Conservation (phyloP, 92 coral and sea anemone genomes). For the Epizoanthus rinbou region DNA sequence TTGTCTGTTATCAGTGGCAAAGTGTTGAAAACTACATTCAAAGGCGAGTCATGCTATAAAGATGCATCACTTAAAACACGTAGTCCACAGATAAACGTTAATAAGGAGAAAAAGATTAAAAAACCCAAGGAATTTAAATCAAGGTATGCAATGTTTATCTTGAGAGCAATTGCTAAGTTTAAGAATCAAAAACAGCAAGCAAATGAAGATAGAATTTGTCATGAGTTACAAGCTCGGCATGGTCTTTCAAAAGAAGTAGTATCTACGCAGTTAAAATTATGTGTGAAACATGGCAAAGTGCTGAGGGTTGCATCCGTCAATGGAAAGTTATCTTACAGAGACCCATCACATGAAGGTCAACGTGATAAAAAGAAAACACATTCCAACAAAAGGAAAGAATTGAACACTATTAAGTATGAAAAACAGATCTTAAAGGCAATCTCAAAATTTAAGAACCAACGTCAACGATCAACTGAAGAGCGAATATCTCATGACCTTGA, state of each 20-base stretch:
- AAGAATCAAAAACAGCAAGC: conserved; percentile 58
- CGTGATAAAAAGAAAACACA: conserved; percentile 8
- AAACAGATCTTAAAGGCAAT: conserved; percentile 42
- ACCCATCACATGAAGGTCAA: conserved; percentile 33
- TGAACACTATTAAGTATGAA: conserved; percentile 29
- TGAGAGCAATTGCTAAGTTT: conserved; percentile 56
- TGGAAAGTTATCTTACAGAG: conserved; percentile 46
- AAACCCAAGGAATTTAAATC: not conserved
- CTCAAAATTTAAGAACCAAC: conserved; percentile 45
- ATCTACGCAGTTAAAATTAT: conserved; percentile 41
- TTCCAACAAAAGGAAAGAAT: conserved; percentile 25
- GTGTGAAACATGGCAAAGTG: conserved; percentile 55
- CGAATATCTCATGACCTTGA: conserved; percentile 51
- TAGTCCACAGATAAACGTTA: conserved; percentile 35
- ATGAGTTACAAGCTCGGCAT: conserved; percentile 41
- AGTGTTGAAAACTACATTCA: conserved; percentile 75
- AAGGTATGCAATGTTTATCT: conserved; percentile 42
- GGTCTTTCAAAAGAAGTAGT: conserved; percentile 49
- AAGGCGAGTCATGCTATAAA: conserved; percentile 79
- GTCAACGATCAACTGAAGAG: conserved; percentile 58
- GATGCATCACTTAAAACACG: conserved; percentile 43
- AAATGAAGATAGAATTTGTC: conserved; percentile 55
- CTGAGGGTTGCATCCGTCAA: conserved; percentile 33
- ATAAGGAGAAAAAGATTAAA: not conserved
- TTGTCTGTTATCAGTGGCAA: conserved; percentile 77